A percentile compares a stretch with the other conserved stretches of the same genome.
Evolutionary conservation across 2,888 invertebrate species (phyloP).

Genomic region (Fragum fragum): DNA sequence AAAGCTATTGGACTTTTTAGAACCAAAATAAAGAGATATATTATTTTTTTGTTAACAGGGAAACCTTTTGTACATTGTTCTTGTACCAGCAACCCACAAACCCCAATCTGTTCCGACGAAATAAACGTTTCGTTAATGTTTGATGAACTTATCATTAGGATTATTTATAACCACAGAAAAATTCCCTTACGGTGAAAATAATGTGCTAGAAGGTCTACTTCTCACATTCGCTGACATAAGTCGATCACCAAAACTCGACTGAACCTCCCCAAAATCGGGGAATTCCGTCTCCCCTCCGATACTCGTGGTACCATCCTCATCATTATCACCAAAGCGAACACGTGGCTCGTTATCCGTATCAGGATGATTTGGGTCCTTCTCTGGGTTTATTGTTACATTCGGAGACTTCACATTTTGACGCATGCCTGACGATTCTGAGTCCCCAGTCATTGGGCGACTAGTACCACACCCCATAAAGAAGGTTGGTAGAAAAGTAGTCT

Average conservation of each 20-base stretch:
- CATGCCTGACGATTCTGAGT: neutral
- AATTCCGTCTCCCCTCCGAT: neutral
- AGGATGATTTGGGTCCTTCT: neutral
- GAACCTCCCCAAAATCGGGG: slow-evolving; percentile 27
- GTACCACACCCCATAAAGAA: slow-evolving; percentile 22
- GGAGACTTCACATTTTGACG: neutral
- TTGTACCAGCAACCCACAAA: too few species aligned
- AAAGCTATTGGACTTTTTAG: too few species aligned
- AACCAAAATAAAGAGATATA: too few species aligned
- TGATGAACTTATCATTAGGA: too few species aligned
- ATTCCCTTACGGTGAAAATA: slow-evolving; percentile 31
- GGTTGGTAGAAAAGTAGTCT: neutral
- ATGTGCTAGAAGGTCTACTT: slow-evolving; percentile 11
- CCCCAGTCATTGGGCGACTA: neutral
- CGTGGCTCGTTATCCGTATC: slow-evolving; percentile 17
- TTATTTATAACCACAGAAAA: too few species aligned
- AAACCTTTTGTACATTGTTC: too few species aligned
- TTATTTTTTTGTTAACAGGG: too few species aligned
- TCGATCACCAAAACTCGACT: slow-evolving; percentile 15
- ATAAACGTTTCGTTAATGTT: too few species aligned
- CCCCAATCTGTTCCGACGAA: too few species aligned
- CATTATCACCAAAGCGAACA: neutral
- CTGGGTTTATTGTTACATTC: neutral
- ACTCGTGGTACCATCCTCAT: slow-evolving; percentile 16
- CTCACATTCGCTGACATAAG: slow-evolving; percentile 23